These are phyloP conservation scores for Xylocampa areola DNA, from an alignment of 2,888 invertebrate genomes.

Conservation along the genomic window DNA sequence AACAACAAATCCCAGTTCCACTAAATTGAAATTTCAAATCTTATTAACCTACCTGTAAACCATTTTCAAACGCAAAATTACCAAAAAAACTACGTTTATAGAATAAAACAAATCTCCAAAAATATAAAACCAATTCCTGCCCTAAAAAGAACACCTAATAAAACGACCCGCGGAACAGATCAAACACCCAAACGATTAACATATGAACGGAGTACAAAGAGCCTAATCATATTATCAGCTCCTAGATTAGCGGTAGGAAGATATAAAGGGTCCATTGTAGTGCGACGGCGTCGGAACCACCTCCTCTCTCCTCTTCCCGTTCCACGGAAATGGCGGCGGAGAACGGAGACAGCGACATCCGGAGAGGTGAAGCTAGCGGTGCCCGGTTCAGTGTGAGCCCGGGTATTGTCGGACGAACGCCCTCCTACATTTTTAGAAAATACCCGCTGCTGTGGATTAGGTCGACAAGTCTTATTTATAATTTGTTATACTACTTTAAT, in stretches of 20 bases:
- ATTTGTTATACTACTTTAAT: no score
- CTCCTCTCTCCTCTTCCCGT: constrained; percentile 51
- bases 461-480: no score
- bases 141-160: not conserved
- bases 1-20: no score
- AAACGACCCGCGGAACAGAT: constrained; percentile 13
- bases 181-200: constrained; percentile 51
- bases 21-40: no score
- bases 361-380: constrained; percentile 76
- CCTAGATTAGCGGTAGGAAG: constrained; percentile 84
- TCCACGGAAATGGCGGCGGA: constrained; percentile 83
- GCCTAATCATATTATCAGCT: constrained; percentile 80
- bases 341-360: constrained; percentile 86
- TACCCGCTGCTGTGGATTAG: constrained; percentile 25
- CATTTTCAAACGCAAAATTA: no score
- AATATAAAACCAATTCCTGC: not conserved
- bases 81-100: no score
- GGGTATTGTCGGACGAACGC: constrained; percentile 56
- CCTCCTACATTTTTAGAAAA: constrained; percentile 50
- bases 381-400: constrained; percentile 62
- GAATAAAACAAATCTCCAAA: not conserved
- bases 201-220: constrained; percentile 61
- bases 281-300: constrained; percentile 67
- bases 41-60: no score
- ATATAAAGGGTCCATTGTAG: constrained; percentile 85